Evolutionary conservation across 2,113 vertebrate species (phyloP), one percentile per base, ranked within the genome.

Genomic region (Sinocyclocheilus rhinocerous): DNA sequence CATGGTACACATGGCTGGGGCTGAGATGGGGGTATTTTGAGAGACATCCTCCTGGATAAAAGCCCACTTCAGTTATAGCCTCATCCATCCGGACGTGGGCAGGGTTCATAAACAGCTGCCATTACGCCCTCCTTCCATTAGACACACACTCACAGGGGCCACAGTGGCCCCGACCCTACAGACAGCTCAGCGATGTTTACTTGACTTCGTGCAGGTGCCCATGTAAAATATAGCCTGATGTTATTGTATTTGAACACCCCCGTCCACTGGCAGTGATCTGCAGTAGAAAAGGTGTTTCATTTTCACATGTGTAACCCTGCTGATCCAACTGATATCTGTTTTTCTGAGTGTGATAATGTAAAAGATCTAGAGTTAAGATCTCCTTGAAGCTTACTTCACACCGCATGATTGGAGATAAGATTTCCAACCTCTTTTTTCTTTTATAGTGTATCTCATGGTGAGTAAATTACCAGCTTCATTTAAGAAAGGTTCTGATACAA

Each of bases 41-140:
- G 91, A 90, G 92, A 92, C 92, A 85, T 87, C 88, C 90, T 91
- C 84, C 86, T 33, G 90, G 91, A 94, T 93, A 91, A 94, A 94
- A 94, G 89, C 91, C 90, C 63, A 42, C 83, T 77, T 85, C 65
- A 75, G 78, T 26, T 84, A 79, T 80, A 67, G 75, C 29, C 12
- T 29, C 65, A 90, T 92, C 52, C 88, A 85, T 88, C 84, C 83
- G 81, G 86, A 90, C 80, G 55, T 86, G 80, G 84, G 57, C 16
- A 48, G 84, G 11, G 90, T 93, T 87, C 85, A 88, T 89, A 92
- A 93, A 89, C 90, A 90, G 91, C 89, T 89, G 87, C 87, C 45
- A 36, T 89, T 93, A 89, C 48, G 39, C 52, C n/a, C 6, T 57
- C 6, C 55, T 57, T 22, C 57, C 42, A n/a, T 81, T 10, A 52